Evolutionary conservation across 2,113 vertebrate species (phyloP), one percentile per base, ranked within the genome.

Genomic region (Arvicanthis niloticus): DNA sequence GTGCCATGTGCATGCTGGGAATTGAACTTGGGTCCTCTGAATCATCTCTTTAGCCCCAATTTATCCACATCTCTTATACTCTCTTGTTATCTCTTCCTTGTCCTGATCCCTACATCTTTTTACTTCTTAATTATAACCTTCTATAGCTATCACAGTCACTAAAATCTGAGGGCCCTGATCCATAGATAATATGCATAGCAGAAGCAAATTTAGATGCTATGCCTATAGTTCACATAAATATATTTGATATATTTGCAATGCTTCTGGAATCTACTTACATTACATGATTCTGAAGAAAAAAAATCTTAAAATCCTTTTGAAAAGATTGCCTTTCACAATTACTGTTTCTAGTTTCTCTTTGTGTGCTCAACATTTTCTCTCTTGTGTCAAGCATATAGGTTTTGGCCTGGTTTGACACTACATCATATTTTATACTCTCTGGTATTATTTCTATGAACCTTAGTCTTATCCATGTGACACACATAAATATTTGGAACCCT

Each of bases 401-500:
- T 77, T 26, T 7, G 60, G 5, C 40, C 29, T 89, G 1, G 15
- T 62, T 90, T 88, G 62, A 94, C 26, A 73, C 37, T 60, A 9
- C 75, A 9, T 91, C 89, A 45, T 86, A 37, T 78, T 26, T 91
- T 51, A 81, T 86, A 12, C 45, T 15, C 29, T 80, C 3, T 97
- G 34, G 53, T 94, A 58, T 19, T 58, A 42, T 87, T 87, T 73
- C 31, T 58, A 78, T 11, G 12, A 51, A 21, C 67, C 94, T 93
- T 77, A 45, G 42, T 2, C 37, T 8, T 80, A 82, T 75, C 24
- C 42, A 15, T 67, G 9, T 88, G 31, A 8, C 60, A 78, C 90
- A 96, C 40, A 76, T 40, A 84, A 92, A 86, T 45, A 45, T 81
- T 91, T 86, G 31, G 82, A 80, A 53, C 21, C n/a, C 40, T 93